Base-by-base conservation (phyloP, 2,797 vertebrate genomes). In the Pseudochirops cupreus region DNA sequence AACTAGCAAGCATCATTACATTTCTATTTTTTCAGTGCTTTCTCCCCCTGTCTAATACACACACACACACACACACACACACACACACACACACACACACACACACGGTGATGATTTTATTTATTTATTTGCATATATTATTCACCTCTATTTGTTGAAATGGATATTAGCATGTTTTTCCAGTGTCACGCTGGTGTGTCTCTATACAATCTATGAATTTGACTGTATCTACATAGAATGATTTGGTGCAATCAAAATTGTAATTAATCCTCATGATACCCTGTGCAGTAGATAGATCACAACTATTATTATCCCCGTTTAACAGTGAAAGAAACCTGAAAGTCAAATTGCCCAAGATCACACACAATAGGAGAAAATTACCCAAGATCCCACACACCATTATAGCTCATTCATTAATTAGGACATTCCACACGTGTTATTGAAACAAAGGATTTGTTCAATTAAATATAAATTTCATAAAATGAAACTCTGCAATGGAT, bases 331-430 rank as follows among this genome's bases (percentile, higher is more conserved):
- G 11, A 82, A 87, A 93, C 31, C 0, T 57, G 57, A 96, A 95
- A 57, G 11, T 24, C 7, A 94, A 90, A 0, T 56, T 94, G 9
- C 31, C 4, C 5, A 87, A 53, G 11, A 55, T 92, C 21, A 1
- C n/a, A 87, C 26, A 82, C 91, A 90, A 56, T 10, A 91, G 29
- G 55, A 55, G 0, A 55, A 92, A 92, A 89, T 93, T 74, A 0
- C 2, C 28, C 18, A 74, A 5, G 26, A 62, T 95, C 21, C 9
- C 53, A 93, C 94, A 46, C 53, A 93, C 90, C 92, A 56, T 94
- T 94, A 91, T 58, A 92, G 26, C 26, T 67, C 54, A 87, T 89
- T 91, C 90, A 95, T 96, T 97, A 95, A 95, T 93, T 95, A 91
- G 52, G 91, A 91, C 28, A 93, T 92, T 67, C 50, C 2, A 94